Conservation (phyloP, 2,797 vertebrate genomes). For the Cyclura pinguis region DNA sequence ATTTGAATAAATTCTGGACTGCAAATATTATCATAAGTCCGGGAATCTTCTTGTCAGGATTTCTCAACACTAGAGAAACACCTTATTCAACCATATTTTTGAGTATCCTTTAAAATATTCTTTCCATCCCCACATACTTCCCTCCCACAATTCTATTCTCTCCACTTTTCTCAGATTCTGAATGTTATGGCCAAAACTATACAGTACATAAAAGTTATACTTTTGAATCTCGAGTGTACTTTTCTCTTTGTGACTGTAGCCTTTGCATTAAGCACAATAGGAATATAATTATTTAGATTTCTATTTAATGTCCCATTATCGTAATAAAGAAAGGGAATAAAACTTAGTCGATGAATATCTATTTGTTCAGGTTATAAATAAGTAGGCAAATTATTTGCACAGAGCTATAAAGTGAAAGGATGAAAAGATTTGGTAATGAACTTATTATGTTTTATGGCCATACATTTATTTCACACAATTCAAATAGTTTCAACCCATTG, state of each 20-base stretch:
- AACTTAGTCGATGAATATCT: constrained; percentile 67
- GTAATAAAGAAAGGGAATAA: constrained; percentile 58
- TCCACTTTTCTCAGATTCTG: neutral
- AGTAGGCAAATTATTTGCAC: constrained; percentile 70
- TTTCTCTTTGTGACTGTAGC: constrained; percentile 35
- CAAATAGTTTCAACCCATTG: constrained; percentile 56
- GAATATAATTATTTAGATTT: constrained; percentile 61
- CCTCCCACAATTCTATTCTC: neutral
- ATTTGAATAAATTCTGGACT: too few relatives aligned
- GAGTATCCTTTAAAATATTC: neutral
- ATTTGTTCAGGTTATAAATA: constrained; percentile 72
- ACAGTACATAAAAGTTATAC: neutral
- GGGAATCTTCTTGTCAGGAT: too few relatives aligned
- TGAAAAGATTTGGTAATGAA: constrained; percentile 63
- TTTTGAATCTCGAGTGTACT: constrained; percentile 37
- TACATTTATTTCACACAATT: constrained; percentile 68
- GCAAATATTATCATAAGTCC: too few relatives aligned
- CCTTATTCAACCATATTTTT: too few relatives aligned
- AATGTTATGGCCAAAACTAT: neutral
- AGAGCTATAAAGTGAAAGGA: constrained; percentile 69
- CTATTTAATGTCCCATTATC: constrained; percentile 60
- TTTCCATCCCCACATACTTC: neutral
- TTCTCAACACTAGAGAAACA: too few relatives aligned
- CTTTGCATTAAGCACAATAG: constrained; percentile 62
- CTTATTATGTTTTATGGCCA: constrained; percentile 73